Evolutionary conservation across 1,140 invertebrate genomes (phyloP).

Genomic region (Drosophila kikkawai): DNA sequence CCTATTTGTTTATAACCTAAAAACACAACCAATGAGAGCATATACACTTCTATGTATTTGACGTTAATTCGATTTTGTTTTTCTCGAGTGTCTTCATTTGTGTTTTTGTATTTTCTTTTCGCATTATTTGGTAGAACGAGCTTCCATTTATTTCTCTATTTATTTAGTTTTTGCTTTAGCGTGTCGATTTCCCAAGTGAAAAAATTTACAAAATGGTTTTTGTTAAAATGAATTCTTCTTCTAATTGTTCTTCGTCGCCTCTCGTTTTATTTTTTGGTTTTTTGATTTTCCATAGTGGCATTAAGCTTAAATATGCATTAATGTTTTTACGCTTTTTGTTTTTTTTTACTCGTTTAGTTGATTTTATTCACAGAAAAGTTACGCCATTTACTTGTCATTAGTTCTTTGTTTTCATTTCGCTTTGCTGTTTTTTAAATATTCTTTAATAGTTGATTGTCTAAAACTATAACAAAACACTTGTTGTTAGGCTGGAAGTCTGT

Average conservation of each 20-base stretch:
- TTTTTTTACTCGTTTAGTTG: constrained; percentile 50
- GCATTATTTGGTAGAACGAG: constrained; percentile 46
- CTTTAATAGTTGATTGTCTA: constrained; percentile 77
- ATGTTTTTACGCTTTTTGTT: constrained; percentile 39
- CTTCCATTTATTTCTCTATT: constrained; percentile 56
- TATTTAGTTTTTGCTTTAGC: constrained; percentile 71
- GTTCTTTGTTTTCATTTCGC: constrained; percentile 51
- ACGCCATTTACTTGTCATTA: constrained; percentile 82
- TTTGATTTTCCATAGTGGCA: constrained; percentile 47
- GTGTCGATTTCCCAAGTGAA: constrained; percentile 84
- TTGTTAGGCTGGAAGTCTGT: constrained; percentile 65
- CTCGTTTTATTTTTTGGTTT: constrained; percentile 21
- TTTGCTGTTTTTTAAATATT: constrained; percentile 51
- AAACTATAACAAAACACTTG: constrained; percentile 79
- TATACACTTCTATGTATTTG: constrained; percentile 82
- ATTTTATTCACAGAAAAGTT: constrained; percentile 82
- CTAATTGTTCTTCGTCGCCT: constrained; percentile 32
- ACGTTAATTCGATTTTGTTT: constrained; percentile 67
- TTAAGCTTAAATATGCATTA: constrained; percentile 61
- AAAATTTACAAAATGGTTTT: constrained; percentile 79
- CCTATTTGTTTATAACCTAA: constrained; percentile 83
- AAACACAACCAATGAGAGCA: constrained; percentile 85
- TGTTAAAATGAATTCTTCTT: constrained; percentile 64
- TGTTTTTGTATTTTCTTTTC: constrained; percentile 27
- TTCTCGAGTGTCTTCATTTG: constrained; percentile 47